Evolutionary conservation across 2,797 vertebrate species (phyloP).

Genomic region (Chloroceryle amazona): DNA sequence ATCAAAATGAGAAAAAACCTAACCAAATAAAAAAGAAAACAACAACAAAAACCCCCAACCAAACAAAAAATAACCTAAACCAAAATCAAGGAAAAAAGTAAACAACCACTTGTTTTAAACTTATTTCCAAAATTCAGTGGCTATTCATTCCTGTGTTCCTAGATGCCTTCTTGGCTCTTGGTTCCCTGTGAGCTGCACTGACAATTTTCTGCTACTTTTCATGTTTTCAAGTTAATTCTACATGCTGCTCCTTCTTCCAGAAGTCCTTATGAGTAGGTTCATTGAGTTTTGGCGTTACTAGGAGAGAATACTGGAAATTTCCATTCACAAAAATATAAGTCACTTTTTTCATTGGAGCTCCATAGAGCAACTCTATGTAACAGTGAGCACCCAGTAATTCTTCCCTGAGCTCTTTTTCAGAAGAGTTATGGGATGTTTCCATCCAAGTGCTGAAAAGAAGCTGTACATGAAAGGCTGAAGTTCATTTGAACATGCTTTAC

Average conservation of each 20-base stretch:
- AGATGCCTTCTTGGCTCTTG: background rate
- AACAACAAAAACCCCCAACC: background rate
- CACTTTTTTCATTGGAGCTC: background rate
- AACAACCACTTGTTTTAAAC: background rate
- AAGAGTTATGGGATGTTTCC: background rate
- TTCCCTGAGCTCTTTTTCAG: background rate
- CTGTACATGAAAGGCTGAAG: background rate
- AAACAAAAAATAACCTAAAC: no score
- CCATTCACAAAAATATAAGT: background rate
- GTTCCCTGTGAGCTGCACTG: background rate
- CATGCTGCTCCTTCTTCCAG: background rate
- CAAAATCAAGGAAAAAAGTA: background rate
- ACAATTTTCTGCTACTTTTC: background rate
- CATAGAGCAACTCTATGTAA: background rate
- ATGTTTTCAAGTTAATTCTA: background rate
- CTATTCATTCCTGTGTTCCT: background rate
- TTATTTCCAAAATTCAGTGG: background rate
- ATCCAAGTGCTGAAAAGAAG: background rate
- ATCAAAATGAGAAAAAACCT: background rate
- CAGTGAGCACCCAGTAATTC: background rate
- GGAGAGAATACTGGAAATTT: background rate
- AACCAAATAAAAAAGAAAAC: background rate
- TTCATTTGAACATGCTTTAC: background rate
- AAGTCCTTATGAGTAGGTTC: background rate
- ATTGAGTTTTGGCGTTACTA: background rate